These are phyloP conservation scores for Anastrepha ludens DNA, from an alignment of 1,140 invertebrate genomes.

Conservation along the genomic window DNA sequence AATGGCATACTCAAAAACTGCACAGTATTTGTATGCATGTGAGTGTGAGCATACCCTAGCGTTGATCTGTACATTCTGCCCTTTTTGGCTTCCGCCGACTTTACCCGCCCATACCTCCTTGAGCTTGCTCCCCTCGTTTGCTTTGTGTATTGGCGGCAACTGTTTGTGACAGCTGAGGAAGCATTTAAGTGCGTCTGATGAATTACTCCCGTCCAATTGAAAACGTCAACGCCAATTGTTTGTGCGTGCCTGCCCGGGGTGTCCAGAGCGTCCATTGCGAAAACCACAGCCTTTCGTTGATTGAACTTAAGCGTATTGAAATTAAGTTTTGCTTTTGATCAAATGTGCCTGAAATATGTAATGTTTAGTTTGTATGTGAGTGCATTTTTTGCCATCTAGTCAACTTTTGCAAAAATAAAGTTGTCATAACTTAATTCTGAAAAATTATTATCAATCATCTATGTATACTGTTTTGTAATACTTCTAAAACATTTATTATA, in stretches of 20 bases:
- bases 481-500: too few relatives aligned
- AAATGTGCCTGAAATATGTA: not conserved
- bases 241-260: not conserved
- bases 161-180: slow-evolving; percentile 38
- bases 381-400: not conserved
- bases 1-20: not conserved
- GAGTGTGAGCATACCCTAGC: not conserved
- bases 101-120: not conserved
- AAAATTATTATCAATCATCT: not conserved
- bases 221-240: slow-evolving; percentile 39
- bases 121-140: not conserved
- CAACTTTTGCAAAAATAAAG: slow-evolving; percentile 26
- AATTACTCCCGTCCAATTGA: slow-evolving; percentile 38
- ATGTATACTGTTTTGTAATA: too few relatives aligned
- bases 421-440: slow-evolving; percentile 20
- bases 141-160: slow-evolving; percentile 27
- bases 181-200: slow-evolving; percentile 47
- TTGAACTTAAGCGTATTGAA: not conserved
- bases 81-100: slow-evolving; percentile 33
- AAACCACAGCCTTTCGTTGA: not conserved
- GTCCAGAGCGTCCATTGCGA: not conserved
- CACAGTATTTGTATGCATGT: not conserved
- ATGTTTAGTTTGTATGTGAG: not conserved
- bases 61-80: slow-evolving; percentile 14
- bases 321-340: not conserved